These are phyloP conservation scores for Homalodisca vitripennis DNA, from an alignment of 1,140 invertebrate species.

Conservation along the genomic window DNA sequence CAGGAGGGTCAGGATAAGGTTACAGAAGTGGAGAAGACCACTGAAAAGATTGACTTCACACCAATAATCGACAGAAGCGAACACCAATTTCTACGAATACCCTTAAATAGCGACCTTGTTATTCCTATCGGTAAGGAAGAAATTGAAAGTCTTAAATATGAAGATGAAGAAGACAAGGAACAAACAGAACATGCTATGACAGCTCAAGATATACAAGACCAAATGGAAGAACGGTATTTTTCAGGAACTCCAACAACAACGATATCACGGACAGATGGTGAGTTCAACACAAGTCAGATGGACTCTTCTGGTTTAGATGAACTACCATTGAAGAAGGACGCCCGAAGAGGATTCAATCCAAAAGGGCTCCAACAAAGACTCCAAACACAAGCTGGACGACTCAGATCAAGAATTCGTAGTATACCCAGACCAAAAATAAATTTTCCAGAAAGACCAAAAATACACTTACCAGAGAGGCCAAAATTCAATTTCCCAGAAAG, in stretches of 20 bases:
- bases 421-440: slow-evolving; percentile 44
- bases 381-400: slow-evolving; percentile 51
- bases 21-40: slow-evolving; percentile 3
- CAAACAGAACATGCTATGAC: slow-evolving; percentile 37
- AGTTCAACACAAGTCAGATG: slow-evolving; percentile 66
- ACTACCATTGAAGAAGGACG: slow-evolving; percentile 58
- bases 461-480: slow-evolving; percentile 55
- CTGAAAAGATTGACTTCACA: slow-evolving; percentile 8
- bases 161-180: slow-evolving; percentile 34
- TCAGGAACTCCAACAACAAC: slow-evolving; percentile 50
- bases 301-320: slow-evolving; percentile 63
- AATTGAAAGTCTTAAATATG: slow-evolving; percentile 34
- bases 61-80: slow-evolving; percentile 2
- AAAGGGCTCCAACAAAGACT: slow-evolving; percentile 56
- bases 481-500: slow-evolving; percentile 61
- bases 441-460: slow-evolving; percentile 52
- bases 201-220: slow-evolving; percentile 52
- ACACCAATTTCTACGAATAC: slow-evolving; percentile 35
- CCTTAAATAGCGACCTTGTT: slow-evolving; percentile 37
- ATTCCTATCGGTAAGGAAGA: slow-evolving; percentile 31
- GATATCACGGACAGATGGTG: slow-evolving; percentile 61
- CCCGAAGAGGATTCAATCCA: slow-evolving; percentile 51
- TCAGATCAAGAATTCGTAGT: slow-evolving; percentile 36
- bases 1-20: slow-evolving; percentile 25
- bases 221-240: slow-evolving; percentile 55